Percentiles rank a stretch among this genome's conserved stretches.
Evolutionary conservation across 2,113 vertebrate species (phyloP).

Genomic region (Dipodomys spectabilis): DNA sequence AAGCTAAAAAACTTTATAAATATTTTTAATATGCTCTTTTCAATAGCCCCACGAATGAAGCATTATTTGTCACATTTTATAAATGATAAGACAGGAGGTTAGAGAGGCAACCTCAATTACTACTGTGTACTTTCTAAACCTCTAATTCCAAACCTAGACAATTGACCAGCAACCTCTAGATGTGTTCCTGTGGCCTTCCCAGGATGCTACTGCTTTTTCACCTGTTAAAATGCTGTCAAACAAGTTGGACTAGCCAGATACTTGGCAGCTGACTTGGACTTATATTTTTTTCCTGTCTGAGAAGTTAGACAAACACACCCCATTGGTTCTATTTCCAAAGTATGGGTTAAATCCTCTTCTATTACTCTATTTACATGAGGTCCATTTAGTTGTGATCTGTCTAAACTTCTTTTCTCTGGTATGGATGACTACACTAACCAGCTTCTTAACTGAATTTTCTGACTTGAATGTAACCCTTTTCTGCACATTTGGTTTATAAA

Average conservation of each 20-base stretch:
- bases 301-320: not conserved
- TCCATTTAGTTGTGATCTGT: not conserved
- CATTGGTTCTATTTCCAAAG: not conserved
- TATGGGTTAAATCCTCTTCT: not conserved
- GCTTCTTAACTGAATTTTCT: not conserved
- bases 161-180: not conserved
- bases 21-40: constrained; percentile 14
- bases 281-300: not conserved
- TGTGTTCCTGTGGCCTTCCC: not conserved
- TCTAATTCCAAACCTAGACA: not conserved
- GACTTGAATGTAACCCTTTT: not conserved
- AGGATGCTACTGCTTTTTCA: not conserved
- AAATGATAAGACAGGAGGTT: not conserved
- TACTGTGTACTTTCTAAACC: not conserved
- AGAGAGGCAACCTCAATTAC: not conserved
- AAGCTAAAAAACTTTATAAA: constrained; percentile 22
- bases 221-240: not conserved
- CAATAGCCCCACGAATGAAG: not conserved
- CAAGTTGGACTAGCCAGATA: not conserved
- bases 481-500: not conserved
- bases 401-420: not conserved
- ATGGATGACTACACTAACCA: not conserved
- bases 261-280: not conserved
- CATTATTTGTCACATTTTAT: not conserved
- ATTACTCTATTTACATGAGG: not conserved